Base-by-base conservation (phyloP, 2,797 vertebrate genomes). In the Decapterus maruadsi region DNA sequence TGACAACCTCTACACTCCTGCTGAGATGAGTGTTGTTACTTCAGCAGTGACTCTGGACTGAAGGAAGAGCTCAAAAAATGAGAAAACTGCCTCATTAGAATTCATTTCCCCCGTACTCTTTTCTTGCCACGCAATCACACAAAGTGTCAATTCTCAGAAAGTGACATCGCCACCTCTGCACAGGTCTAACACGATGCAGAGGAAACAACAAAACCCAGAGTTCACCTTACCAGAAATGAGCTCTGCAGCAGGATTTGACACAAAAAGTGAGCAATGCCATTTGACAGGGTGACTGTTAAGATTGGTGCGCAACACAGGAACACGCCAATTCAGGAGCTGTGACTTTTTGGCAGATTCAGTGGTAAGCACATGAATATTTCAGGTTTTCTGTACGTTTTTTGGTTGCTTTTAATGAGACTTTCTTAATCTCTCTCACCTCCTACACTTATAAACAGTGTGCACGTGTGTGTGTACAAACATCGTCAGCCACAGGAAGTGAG, bases 71-170 rank as follows among this genome's bases (percentile, higher is more conserved):
- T 26, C 31, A 54, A 13, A 53, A 26, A 34, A 9, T 26, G n/a
- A 78, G 14, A 64, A 19, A 56, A 8, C 20, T 17, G 43, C 16
- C 59, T 64, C 19, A 79, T 83, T 61, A 73, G 50, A 77, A 84
- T 59, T 53, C 43, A 65, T 17, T 55, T 66, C 20, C 22, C 75
- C 19, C 0, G 8, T 1, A 36, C 46, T 60, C 71, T 9, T 59
- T 72, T 78, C 31, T 45, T 40, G 34, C 6, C n/a, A 17, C 14
- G 22, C 45, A 48, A 17, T 42, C 26, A 2, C 70, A 83, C 2
- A 14, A 59, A 73, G 73, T 77, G 71, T 73, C 55, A 82, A 51
- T 93, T 92, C 81, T 86, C 53, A 88, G 91, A 90, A 93, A 93
- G 84, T 83, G 86, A 0, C 91, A 83, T 1, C 64, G 50, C 71